These are phyloP conservation scores for Catocala nupta DNA, from an alignment of 2,888 invertebrate species.

Conservation along the genomic window DNA sequence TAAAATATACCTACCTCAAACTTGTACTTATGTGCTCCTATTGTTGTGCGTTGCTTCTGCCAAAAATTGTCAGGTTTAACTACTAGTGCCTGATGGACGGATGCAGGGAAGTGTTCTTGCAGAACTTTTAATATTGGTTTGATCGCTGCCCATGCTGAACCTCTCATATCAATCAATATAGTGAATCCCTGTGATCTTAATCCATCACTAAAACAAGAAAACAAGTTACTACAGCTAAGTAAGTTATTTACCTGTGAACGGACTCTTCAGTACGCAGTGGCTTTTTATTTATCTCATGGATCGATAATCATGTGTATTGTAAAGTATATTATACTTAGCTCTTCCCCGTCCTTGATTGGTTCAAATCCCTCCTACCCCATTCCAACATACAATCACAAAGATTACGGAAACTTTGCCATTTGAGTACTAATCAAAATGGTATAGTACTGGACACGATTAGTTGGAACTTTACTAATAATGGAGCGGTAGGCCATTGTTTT, in stretches of 20 bases:
- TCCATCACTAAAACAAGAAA: constrained; percentile 91
- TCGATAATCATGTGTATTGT: no score
- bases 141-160: constrained; percentile 97
- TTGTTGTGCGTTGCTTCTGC: constrained; percentile 99
- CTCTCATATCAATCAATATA: constrained; percentile 99
- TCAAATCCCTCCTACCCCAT: no score
- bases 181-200: constrained; percentile 96
- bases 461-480: constrained; percentile 19
- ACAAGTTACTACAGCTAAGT: not conserved
- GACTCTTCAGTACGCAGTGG: no score
- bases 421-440: not conserved
- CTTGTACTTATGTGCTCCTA: constrained; percentile 99
- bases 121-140: constrained; percentile 99
- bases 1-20: constrained; percentile 92
- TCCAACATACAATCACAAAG: no score
- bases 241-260: no score
- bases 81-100: constrained; percentile 97
- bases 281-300: no score
- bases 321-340: no score
- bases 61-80: constrained; percentile 99
- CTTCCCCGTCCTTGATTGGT: no score
- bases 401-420: no score
- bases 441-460: constrained; percentile 18
- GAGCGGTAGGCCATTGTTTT: constrained; percentile 30
- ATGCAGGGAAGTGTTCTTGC: constrained; percentile 98